phyloP scores from a whole-genome alignment of 2,797 vertebrate genomes.

The Pipistrellus nathusii region DNA sequence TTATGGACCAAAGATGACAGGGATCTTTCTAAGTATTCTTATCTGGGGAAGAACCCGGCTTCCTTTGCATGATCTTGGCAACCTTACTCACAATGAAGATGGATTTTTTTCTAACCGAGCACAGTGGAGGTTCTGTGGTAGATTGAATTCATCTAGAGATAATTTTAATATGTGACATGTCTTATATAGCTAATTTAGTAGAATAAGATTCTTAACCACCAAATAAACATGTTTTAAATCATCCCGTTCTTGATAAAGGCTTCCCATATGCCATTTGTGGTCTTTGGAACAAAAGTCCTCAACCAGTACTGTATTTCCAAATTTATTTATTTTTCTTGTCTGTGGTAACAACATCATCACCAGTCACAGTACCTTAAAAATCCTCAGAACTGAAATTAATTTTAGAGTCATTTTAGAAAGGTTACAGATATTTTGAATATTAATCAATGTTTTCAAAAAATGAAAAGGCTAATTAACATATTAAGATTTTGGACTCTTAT shows the following conservation, averaged over 20 bases:
- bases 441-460: not conserved
- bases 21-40: not conserved
- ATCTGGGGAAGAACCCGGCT: not conserved
- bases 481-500: not conserved
- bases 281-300: not conserved
- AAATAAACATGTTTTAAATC: not conserved
- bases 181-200: not conserved
- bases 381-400: not conserved
- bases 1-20: not conserved
- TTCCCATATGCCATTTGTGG: not conserved
- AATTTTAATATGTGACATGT: not conserved
- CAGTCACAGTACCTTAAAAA: not conserved
- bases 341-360: not conserved
- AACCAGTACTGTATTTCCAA: not conserved
- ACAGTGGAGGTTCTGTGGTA: not conserved
- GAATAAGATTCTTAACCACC: not conserved
- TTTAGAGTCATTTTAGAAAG: not conserved
- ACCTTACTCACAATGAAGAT: not conserved
- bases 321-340: not conserved
- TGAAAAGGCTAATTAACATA: not conserved
- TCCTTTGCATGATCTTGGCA: not conserved
- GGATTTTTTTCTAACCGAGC: not conserved
- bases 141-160: not conserved
- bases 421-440: not conserved
- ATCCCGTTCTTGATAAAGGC: not conserved